A percentile compares a stretch with the other conserved stretches of the same genome.
Evolutionary conservation across 1,140 invertebrate genomes (phyloP).

Genomic region (Branchinecta lynchi): DNA sequence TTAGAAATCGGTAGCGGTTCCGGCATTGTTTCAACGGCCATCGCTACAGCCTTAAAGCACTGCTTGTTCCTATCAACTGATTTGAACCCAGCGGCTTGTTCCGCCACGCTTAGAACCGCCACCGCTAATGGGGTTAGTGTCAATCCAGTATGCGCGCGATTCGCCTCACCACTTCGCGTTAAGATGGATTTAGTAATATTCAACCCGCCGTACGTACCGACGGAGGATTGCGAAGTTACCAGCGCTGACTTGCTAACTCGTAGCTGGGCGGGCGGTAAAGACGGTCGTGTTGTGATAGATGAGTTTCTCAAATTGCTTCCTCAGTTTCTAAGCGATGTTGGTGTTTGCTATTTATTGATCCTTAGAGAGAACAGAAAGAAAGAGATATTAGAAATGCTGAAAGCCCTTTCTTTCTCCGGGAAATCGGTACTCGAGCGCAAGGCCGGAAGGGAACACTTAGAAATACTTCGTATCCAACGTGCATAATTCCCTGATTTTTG

Average conservation of each 20-base stretch:
- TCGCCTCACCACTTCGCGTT: constrained; percentile 27
- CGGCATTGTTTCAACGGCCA: constrained; percentile 73
- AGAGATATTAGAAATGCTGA: constrained; percentile 49
- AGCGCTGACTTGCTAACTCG: constrained; percentile 30
- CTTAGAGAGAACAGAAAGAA: constrained; percentile 69
- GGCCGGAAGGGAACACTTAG: constrained; percentile 51
- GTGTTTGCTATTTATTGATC: constrained; percentile 66
- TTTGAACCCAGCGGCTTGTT: constrained; percentile 61
- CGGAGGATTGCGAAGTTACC: constrained; percentile 51
- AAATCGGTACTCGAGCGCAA: constrained; percentile 47
- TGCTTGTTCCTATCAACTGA: constrained; percentile 51
- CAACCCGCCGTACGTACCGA: constrained; percentile 95
- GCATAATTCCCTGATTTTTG: too few species aligned
- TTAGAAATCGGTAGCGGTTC: constrained; percentile 87
- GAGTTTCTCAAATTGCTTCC: constrained; percentile 48
- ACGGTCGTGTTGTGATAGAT: constrained; percentile 55
- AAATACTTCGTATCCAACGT: constrained; percentile 33
- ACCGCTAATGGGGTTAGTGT: constrained; percentile 44
- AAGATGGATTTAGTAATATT: constrained; percentile 71
- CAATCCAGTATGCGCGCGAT: constrained; percentile 40
- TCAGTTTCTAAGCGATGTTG: constrained; percentile 46
- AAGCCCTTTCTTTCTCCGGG: constrained; percentile 40
- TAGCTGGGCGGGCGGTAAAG: constrained; percentile 67
- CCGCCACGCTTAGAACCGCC: constrained; percentile 48
- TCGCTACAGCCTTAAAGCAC: constrained; percentile 36